Conservation (phyloP, 1,140 invertebrate species). For the Leptoteleia sp. region DNA sequence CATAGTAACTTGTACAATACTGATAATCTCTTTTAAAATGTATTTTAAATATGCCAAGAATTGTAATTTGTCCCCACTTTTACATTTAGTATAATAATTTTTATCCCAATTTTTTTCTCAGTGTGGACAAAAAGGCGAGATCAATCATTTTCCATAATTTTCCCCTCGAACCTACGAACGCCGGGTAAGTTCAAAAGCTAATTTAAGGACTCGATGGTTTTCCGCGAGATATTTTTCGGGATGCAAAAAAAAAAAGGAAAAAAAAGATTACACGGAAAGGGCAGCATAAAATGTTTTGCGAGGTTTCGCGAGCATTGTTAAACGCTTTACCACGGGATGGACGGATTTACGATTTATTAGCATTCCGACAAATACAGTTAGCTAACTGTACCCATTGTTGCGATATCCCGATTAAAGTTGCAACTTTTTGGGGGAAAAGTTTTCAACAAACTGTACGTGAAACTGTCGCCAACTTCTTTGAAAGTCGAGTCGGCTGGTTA, state of each 20-base stretch:
- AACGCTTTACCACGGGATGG: slow-evolving; percentile 24
- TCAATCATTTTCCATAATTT: too few species aligned
- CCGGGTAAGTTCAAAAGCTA: too few species aligned
- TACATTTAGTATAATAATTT: too few species aligned
- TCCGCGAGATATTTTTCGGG: slow-evolving; percentile 21
- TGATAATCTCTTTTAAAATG: too few species aligned
- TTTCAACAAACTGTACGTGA: not conserved
- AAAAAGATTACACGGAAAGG: slow-evolving; percentile 14
- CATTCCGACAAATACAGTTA: slow-evolving; percentile 46
- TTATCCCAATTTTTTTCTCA: too few species aligned
- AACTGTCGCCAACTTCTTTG: not conserved
- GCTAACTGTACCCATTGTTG: slow-evolving; percentile 36
- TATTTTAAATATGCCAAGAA: too few species aligned
- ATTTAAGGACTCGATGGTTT: too few species aligned
- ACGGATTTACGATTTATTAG: slow-evolving; percentile 52
- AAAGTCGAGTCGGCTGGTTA: not conserved
- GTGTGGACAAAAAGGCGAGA: too few species aligned
- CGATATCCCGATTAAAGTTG: slow-evolving; percentile 11
- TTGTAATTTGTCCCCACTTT: too few species aligned
- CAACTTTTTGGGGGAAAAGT: slow-evolving; percentile 8
- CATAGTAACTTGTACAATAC: too few species aligned
- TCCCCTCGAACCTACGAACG: too few species aligned
- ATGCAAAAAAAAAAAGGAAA: not conserved
- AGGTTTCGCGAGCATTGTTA: slow-evolving; percentile 26
- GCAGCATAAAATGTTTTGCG: slow-evolving; percentile 33